These are phyloP conservation scores for Tokudaia tokunoshimensis DNA, from an alignment of 2,797 vertebrate species.

Conservation along the genomic window DNA sequence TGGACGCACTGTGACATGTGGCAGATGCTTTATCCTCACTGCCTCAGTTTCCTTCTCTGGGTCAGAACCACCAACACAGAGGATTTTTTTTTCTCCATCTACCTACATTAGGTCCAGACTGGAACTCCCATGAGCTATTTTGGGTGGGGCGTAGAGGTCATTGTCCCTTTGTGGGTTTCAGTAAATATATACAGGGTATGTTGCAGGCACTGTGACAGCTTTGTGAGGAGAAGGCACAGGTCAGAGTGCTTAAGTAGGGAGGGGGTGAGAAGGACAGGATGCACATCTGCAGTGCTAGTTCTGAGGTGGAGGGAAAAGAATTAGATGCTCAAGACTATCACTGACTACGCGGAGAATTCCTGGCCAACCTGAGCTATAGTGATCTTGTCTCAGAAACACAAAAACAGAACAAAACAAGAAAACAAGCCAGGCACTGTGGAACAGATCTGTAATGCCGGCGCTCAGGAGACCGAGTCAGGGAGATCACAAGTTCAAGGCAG, in stretches of 20 bases:
- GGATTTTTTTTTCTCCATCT: not conserved
- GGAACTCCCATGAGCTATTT: not conserved
- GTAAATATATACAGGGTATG: not conserved
- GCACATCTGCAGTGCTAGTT: not conserved
- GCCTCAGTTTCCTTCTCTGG: conserved; percentile 11
- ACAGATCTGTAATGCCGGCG: not conserved
- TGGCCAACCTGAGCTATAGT: not conserved
- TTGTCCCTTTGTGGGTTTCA: not conserved
- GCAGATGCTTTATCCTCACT: not conserved
- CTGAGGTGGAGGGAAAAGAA: not conserved
- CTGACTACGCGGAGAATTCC: not conserved
- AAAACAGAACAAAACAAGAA: not conserved
- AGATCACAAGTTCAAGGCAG: not conserved
- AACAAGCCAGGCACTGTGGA: not conserved
- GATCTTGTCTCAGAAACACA: not conserved
- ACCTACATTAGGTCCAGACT: not conserved
- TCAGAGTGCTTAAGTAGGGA: too few relatives aligned
- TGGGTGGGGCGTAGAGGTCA: not conserved
- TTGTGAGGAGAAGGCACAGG: not conserved
- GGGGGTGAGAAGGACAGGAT: too few relatives aligned
- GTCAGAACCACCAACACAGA: not conserved
- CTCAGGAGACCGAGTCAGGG: too few relatives aligned
- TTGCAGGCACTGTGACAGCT: not conserved
- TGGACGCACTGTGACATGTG: not conserved
- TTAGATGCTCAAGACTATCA: not conserved